Conservation (phyloP, 2,888 invertebrate genomes). For the Limulus polyphemus region DNA sequence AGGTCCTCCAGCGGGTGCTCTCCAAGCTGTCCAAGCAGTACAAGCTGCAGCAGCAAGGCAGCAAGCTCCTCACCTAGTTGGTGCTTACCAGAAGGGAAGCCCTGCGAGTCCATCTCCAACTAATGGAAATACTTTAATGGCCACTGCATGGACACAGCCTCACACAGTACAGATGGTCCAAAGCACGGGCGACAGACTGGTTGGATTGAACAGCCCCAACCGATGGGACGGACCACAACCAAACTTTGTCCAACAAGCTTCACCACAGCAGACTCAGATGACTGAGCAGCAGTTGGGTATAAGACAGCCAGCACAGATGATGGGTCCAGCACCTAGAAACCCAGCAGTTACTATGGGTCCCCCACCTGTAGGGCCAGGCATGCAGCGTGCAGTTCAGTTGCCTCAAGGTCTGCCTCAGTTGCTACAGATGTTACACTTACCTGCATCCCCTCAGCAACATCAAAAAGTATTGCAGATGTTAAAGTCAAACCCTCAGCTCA, state of each 20-base stretch:
- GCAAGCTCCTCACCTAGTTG: slow-evolving; percentile 32
- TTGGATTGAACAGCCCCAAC: neutral
- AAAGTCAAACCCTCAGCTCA: slow-evolving; percentile 82
- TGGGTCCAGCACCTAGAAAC: neutral
- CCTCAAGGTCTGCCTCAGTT: slow-evolving; percentile 46
- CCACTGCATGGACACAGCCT: neutral
- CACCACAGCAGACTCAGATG: neutral
- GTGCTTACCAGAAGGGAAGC: neutral
- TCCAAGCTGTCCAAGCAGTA: slow-evolving; percentile 42
- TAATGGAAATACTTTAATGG: neutral
- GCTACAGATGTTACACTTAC: slow-evolving; percentile 76
- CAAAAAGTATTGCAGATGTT: slow-evolving; percentile 72
- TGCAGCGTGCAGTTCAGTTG: neutral
- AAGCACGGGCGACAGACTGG: neutral
- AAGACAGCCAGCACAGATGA: neutral
- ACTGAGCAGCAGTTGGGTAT: neutral
- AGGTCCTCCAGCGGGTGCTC: slow-evolving; percentile 49
- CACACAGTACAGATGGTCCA: neutral
- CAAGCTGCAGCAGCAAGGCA: slow-evolving; percentile 85
- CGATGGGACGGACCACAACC: neutral
- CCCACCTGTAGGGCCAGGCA: neutral
- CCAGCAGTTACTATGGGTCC: neutral
- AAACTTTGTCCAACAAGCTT: neutral
- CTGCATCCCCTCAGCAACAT: slow-evolving; percentile 80
- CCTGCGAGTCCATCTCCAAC: neutral